Percentiles rank a stretch among this genome's conserved stretches.
phyloP scores from a whole-genome alignment of 2,888 invertebrate genomes.

The Melolontha melolontha region DNA sequence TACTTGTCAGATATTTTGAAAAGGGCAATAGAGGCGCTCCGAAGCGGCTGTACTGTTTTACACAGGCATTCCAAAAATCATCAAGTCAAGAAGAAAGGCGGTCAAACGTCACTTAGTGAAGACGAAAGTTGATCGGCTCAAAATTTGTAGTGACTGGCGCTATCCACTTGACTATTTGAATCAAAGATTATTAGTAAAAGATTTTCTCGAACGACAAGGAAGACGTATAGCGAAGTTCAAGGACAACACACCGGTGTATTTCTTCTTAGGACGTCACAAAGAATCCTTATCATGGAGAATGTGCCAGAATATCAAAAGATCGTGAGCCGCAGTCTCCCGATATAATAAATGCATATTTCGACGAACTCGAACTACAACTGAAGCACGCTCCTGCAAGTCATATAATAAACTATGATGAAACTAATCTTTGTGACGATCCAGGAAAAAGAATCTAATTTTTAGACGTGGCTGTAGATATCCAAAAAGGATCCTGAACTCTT shows the following conservation, averaged over 20 bases:
- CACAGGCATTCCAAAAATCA: slow-evolving; percentile 9
- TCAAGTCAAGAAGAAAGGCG: slow-evolving; percentile 5
- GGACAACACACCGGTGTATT: not conserved
- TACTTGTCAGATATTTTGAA: slow-evolving; percentile 10
- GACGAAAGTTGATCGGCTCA: slow-evolving; percentile 12
- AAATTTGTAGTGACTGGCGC: slow-evolving; percentile 11
- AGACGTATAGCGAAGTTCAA: slow-evolving; percentile 5
- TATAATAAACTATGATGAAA: too few relatives aligned
- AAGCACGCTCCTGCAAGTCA: too few relatives aligned
- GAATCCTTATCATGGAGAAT: slow-evolving; percentile 11
- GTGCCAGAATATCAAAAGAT: slow-evolving; percentile 9
- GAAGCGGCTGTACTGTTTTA: not conserved
- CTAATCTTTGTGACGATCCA: too few relatives aligned
- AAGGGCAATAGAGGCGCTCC: not conserved
- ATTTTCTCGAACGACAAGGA: slow-evolving; percentile 8
- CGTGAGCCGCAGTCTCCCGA: slow-evolving; percentile 1
- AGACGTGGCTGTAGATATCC: slow-evolving; percentile 11
- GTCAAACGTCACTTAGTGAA: slow-evolving; percentile 8
- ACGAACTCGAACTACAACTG: too few relatives aligned
- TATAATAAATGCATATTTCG: too few relatives aligned
- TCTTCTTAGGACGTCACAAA: too few relatives aligned
- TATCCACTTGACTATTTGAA: slow-evolving; percentile 3
- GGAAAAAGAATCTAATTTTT: too few relatives aligned
- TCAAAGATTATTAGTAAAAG: slow-evolving; percentile 5
- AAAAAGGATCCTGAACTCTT: not conserved